These are phyloP conservation scores for Allophyes oxyacanthae DNA, from an alignment of 2,888 invertebrate species.

Conservation along the genomic window DNA sequence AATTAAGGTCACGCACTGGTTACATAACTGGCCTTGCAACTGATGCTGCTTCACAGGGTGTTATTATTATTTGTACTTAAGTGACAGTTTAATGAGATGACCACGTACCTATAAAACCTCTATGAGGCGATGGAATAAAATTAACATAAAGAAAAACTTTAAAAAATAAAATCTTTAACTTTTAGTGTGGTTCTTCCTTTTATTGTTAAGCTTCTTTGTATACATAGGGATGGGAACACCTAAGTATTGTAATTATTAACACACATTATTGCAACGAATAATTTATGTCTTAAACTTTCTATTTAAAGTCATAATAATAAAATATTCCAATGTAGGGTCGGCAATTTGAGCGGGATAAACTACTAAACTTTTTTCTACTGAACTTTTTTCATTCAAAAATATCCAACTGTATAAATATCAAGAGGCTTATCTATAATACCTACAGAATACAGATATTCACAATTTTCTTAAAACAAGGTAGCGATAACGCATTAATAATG, in stretches of 20 bases:
- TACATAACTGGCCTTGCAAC: conserved; percentile 43
- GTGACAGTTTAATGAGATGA: conserved; percentile 10
- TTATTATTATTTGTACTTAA: conserved; percentile 21
- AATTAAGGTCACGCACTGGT: conserved; percentile 37
- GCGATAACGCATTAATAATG: too few species aligned
- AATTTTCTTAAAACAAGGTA: too few species aligned
- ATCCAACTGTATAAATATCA: too few species aligned
- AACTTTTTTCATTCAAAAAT: too few species aligned
- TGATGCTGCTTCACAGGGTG: conserved; percentile 17
- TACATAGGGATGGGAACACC: neutral
- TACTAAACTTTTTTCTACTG: too few species aligned
- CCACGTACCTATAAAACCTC: neutral
- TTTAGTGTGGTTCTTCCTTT: neutral
- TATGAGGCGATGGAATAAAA: neutral
- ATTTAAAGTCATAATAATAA: too few species aligned
- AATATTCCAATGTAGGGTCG: too few species aligned
- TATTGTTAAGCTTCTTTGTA: neutral
- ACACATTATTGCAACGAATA: too few species aligned
- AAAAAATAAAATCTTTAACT: neutral
- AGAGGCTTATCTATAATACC: too few species aligned
- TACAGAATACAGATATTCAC: too few species aligned
- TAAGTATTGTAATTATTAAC: neutral
- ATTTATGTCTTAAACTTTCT: too few species aligned
- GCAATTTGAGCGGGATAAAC: too few species aligned
- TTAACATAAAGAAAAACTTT: neutral